Conservation (phyloP, 2,797 vertebrate genomes). For the Nothura maculosa region DNA sequence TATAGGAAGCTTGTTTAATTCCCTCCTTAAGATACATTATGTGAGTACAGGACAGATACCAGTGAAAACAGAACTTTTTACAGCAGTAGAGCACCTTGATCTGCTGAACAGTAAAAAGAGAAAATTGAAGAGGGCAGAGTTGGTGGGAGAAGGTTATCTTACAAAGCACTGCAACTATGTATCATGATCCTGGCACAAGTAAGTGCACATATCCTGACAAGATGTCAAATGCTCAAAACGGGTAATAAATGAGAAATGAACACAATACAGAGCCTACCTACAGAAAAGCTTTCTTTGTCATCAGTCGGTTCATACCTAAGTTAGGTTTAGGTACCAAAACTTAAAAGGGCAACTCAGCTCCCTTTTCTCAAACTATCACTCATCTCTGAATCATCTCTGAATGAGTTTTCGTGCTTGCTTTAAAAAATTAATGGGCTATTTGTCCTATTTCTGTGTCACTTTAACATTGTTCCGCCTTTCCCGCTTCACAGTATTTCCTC, state of each 20-base stretch:
- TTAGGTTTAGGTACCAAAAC: neutral
- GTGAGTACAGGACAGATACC: neutral
- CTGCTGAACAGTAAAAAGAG: neutral
- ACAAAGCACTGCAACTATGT: neutral
- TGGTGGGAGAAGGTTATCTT: neutral
- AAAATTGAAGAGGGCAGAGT: neutral
- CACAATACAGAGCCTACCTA: neutral
- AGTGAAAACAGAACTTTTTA: neutral
- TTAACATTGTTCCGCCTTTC: neutral
- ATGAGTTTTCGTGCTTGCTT: neutral
- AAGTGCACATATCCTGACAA: neutral
- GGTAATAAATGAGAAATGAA: neutral
- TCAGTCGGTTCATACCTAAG: neutral
- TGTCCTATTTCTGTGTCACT: neutral
- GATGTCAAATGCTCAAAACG: neutral
- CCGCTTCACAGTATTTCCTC: neutral
- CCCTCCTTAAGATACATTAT: neutral
- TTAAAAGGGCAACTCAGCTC: neutral
- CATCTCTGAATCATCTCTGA: neutral
- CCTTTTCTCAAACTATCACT: neutral
- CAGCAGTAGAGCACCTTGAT: neutral
- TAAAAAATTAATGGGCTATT: neutral
- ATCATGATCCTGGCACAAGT: rapidly evolving
- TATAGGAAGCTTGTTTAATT: neutral
- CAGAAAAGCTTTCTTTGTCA: rapidly evolving